Base-by-base conservation (phyloP, 2,113 vertebrate species). In the Onychorhynchus coronatus region DNA sequence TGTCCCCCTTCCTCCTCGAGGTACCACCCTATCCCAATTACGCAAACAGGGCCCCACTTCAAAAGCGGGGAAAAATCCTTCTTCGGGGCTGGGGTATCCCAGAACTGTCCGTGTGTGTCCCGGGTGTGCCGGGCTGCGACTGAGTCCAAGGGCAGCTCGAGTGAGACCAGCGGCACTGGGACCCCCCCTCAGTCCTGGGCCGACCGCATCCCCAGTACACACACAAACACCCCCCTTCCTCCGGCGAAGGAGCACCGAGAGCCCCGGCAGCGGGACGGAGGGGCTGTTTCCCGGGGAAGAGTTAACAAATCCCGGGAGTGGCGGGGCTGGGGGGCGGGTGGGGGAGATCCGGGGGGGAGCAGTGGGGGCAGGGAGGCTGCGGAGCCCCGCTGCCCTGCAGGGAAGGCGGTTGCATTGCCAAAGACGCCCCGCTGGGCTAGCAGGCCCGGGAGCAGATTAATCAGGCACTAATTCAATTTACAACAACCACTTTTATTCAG, bases 361-460 rank as follows among this genome's bases (percentile, higher is more conserved):
- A 75, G 13, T 89, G 95, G 96, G 93, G 96, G 77, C 87, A 84
- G 84, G 94, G 88, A 85, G 78, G 85, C 94, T 85, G 91, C 74
- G 71, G 67, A 94, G 93, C 88, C 81, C 90, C 68, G 93, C 96
- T 96, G 93, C 93, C 97, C 94, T 89, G 96, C 95, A 71, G 92
- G 95, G 96, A 95, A 91, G 93, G 89, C 96, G 89, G 94, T 94
- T 94, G 94, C 93, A 92, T 93, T 95, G 92, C 96, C 96, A 97
- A 96, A 96, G 97, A 84, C 96, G 67, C 88, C 97, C 97, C 95
- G 93, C 96, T 97, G 97, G 82, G 95, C 88, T 88, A n/a, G n/a
- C n/a, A n/a, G n/a, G n/a, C n/a, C n/a, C n/a, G n/a, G n/a, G n/a
- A n/a, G n/a, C n/a, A n/a, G n/a, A n/a, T n/a, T n/a, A n/a, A n/a